Evolutionary conservation across 2,113 vertebrate genomes (phyloP).

Genomic region (Albula goreensis): DNA sequence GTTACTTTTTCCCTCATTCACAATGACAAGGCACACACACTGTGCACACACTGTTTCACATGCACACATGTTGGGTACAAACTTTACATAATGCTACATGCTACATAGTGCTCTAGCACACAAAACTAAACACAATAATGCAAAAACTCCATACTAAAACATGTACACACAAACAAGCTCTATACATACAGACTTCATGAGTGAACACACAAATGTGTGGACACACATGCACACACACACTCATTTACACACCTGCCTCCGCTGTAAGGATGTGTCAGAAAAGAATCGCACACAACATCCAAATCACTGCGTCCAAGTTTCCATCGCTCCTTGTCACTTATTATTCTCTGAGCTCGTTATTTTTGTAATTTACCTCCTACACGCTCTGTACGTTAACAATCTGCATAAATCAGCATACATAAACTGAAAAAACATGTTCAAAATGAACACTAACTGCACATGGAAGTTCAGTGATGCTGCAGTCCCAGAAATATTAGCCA

Average conservation of each 20-base stretch:
- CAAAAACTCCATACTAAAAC: neutral
- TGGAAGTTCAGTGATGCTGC: neutral
- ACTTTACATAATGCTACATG: too few species aligned
- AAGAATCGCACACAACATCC: neutral
- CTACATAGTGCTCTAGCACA: too few species aligned
- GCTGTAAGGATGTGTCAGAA: neutral
- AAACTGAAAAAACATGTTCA: neutral
- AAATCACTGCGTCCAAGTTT: neutral
- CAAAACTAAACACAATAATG: too few species aligned
- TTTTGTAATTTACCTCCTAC: conserved; percentile 3
- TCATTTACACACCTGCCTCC: neutral
- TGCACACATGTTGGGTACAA: neutral
- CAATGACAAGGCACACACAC: neutral
- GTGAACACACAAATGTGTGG: neutral
- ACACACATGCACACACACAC: neutral
- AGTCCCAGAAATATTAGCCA: neutral
- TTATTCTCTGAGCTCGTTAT: neutral
- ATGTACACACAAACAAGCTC: neutral
- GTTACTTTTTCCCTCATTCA: too few species aligned
- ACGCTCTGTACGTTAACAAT: neutral
- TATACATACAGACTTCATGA: neutral
- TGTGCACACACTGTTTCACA: neutral
- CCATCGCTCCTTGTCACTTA: neutral
- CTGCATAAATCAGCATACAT: neutral
- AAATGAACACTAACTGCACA: neutral